Evolutionary conservation across 2,888 invertebrate genomes (phyloP).

Genomic region (Dynastes tityus): DNA sequence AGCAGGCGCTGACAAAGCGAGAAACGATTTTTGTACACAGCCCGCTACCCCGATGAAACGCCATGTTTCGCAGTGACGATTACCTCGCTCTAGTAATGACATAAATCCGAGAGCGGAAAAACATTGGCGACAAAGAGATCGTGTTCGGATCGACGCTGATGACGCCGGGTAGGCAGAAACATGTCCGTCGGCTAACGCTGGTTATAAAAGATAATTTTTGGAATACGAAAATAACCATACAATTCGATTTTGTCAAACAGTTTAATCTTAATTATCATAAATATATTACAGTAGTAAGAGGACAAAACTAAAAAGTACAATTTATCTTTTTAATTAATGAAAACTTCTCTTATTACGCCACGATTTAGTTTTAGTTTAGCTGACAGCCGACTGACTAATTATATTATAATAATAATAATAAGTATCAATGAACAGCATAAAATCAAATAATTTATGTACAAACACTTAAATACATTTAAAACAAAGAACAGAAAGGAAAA

Average conservation of each 20-base stretch:
- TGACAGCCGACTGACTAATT: conserved; percentile 24
- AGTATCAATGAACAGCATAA: conserved; percentile 33
- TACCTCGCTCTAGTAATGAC: too few species aligned
- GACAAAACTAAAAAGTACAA: conserved; percentile 11
- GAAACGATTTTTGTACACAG: too few species aligned
- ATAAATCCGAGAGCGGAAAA: too few species aligned
- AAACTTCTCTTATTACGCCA: conserved; percentile 22
- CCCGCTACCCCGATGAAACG: too few species aligned
- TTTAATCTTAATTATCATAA: conserved; percentile 43
- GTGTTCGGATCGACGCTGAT: too few species aligned
- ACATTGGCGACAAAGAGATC: too few species aligned
- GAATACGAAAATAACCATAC: not conserved
- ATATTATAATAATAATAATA: not conserved
- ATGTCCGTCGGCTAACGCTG: too few species aligned
- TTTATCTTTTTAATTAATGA: not conserved
- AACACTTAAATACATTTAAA: conserved; percentile 25
- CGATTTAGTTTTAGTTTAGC: conserved; percentile 25
- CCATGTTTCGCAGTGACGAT: too few species aligned
- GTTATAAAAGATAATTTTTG: too few species aligned
- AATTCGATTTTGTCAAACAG: conserved; percentile 29
- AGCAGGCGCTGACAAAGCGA: too few species aligned
- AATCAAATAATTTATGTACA: conserved; percentile 42
- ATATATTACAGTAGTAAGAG: conserved; percentile 40
- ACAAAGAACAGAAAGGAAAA: too few species aligned
- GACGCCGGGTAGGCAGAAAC: too few species aligned